Percentiles rank a stretch among this genome's conserved stretches.
These are phyloP conservation scores for Diabrotica balteata DNA, from an alignment of 2,888 invertebrate species.

Conservation along the genomic window DNA sequence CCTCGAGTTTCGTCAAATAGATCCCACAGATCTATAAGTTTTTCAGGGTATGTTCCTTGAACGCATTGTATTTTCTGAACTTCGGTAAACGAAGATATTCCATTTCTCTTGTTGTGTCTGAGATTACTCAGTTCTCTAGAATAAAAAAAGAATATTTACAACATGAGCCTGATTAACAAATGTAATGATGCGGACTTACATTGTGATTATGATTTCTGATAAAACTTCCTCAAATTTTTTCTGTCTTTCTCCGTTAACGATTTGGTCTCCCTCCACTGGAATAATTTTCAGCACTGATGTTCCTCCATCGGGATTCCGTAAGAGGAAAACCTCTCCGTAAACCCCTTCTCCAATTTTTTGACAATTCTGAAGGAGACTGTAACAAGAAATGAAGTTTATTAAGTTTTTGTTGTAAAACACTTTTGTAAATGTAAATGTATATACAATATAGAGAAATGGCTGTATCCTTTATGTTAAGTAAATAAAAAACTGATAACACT, in stretches of 20 bases:
- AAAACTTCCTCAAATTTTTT: conserved; percentile 88
- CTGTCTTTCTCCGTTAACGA: conserved; percentile 88
- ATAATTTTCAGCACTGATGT: conserved; percentile 84
- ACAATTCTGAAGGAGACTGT: conserved; percentile 70
- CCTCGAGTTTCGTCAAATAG: conserved; percentile 74
- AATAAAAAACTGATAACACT: too few species aligned
- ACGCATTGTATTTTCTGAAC: conserved; percentile 76
- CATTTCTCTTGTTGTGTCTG: conserved; percentile 66
- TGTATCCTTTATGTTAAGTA: too few species aligned
- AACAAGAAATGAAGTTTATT: conserved; percentile 33
- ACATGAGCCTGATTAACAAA: neutral
- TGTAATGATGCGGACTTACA: conserved; percentile 41
- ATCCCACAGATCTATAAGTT: conserved; percentile 84
- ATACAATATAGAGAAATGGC: neutral
- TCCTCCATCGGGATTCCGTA: conserved; percentile 64
- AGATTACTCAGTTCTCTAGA: conserved; percentile 80
- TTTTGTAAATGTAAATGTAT: neutral
- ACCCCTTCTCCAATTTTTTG: conserved; percentile 95
- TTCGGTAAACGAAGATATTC: conserved; percentile 75
- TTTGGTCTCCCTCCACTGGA: conserved; percentile 84
- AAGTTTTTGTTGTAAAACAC: neutral
- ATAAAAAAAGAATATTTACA: conserved; percentile 8
- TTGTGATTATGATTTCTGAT: conserved; percentile 89
- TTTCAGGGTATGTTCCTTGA: conserved; percentile 79
- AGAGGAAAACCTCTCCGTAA: conserved; percentile 91